Evolutionary conservation across 2,113 vertebrate genomes (phyloP).

Genomic region (Silurus glanis): DNA sequence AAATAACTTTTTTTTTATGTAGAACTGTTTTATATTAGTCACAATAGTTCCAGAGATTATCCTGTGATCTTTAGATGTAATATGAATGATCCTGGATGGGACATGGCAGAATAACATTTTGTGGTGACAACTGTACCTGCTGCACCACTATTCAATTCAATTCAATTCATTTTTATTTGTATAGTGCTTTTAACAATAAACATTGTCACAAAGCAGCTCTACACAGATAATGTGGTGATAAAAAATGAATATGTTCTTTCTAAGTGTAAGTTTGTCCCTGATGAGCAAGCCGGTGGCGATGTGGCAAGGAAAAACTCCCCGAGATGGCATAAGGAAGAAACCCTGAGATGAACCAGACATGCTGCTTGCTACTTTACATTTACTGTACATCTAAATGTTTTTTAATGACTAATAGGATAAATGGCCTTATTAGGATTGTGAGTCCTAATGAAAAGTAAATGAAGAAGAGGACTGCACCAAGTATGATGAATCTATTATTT

Average conservation of each 20-base stretch:
- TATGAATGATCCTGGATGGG: neutral
- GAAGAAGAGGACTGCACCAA: neutral
- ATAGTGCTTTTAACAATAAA: too few relatives aligned
- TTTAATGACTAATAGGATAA: neutral
- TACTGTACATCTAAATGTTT: neutral
- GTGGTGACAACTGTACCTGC: neutral
- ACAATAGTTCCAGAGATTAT: neutral
- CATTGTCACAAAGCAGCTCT: too few relatives aligned
- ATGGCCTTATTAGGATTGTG: neutral
- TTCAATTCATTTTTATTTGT: too few relatives aligned
- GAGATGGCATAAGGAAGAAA: too few relatives aligned
- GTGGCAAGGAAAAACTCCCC: too few relatives aligned
- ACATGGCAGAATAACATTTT: neutral
- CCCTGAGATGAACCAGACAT: neutral
- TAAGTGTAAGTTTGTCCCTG: too few relatives aligned
- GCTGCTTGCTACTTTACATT: neutral
- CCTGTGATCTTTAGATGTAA: neutral
- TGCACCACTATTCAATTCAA: neutral
- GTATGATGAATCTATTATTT: neutral
- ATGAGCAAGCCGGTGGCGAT: too few relatives aligned
- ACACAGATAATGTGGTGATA: too few relatives aligned
- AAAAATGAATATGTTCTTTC: too few relatives aligned
- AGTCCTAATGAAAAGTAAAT: neutral
- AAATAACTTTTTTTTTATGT: neutral
- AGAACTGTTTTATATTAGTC: neutral